Percentiles rank a stretch among this genome's conserved stretches.
phyloP scores from a whole-genome alignment of 2,113 vertebrate species.

The Menura novaehollandiae region DNA sequence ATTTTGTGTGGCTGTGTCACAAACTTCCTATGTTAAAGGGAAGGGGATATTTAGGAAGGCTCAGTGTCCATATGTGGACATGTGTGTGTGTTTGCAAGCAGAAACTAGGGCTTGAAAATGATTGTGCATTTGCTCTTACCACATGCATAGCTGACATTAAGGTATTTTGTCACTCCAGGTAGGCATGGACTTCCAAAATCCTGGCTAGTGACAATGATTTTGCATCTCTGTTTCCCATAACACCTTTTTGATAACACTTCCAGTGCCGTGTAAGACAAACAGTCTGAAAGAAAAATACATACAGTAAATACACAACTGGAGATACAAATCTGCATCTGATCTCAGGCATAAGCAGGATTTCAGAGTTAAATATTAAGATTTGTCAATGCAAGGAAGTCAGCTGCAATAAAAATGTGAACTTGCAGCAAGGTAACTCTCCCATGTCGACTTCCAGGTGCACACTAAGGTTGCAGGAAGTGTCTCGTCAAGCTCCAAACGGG shows the following conservation, averaged over 20 bases:
- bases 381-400: not conserved
- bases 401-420: not conserved
- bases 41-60: not conserved
- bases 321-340: not conserved
- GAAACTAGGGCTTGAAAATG: not conserved
- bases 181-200: slow-evolving; percentile 89
- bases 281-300: slow-evolving; percentile 77
- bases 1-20: not conserved
- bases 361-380: not conserved
- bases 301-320: not conserved
- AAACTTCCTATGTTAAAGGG: not conserved
- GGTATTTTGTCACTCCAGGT: slow-evolving; percentile 89
- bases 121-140: slow-evolving; percentile 72
- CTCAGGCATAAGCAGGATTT: not conserved
- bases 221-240: slow-evolving; percentile 88
- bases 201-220: slow-evolving; percentile 75
- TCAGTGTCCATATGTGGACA: not conserved
- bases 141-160: slow-evolving; percentile 88
- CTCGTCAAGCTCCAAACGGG: not conserved
- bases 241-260: slow-evolving; percentile 83
- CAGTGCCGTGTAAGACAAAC: slow-evolving; percentile 84
- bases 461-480: not conserved
- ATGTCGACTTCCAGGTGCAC: not conserved
- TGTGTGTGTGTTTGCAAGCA: not conserved
- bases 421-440: not conserved